Evolutionary conservation across 2,113 vertebrate genomes (phyloP).

Genomic region (Amazona guildingii): DNA sequence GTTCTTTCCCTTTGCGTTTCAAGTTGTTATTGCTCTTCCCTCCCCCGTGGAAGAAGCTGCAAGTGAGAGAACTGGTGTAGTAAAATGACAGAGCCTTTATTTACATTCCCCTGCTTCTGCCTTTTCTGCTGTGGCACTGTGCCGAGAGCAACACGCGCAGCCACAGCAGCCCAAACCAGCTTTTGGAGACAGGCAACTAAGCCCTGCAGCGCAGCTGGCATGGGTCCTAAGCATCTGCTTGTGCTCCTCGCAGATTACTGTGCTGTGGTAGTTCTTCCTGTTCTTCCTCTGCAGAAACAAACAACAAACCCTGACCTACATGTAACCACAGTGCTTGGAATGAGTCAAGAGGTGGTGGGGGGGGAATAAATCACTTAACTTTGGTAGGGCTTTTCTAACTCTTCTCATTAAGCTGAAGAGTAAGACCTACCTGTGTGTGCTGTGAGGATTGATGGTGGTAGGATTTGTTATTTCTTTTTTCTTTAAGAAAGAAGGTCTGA

Average conservation of each 20-base stretch:
- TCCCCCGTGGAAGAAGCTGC: background rate
- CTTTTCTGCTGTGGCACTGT: background rate
- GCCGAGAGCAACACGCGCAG: background rate
- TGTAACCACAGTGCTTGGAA: background rate
- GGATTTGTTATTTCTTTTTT: background rate
- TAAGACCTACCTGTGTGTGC: background rate
- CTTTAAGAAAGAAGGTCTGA: background rate
- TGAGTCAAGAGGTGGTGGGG: background rate
- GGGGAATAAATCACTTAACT: background rate
- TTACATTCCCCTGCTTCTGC: background rate
- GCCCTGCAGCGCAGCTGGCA: background rate
- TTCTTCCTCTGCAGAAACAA: background rate
- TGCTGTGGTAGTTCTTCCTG: background rate
- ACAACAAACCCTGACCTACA: background rate
- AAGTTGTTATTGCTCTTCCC: background rate
- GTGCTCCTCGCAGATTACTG: background rate
- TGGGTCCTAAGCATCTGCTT: background rate
- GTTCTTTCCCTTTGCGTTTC: background rate
- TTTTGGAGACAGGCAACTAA: background rate
- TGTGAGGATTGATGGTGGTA: background rate
- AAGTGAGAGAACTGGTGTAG: background rate
- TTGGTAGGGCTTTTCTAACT: background rate
- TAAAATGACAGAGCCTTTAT: background rate
- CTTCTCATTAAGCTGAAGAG: background rate
- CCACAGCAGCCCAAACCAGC: background rate